Conservation (phyloP, 2,113 vertebrate genomes). For the Gorsachius goisagi region DNA sequence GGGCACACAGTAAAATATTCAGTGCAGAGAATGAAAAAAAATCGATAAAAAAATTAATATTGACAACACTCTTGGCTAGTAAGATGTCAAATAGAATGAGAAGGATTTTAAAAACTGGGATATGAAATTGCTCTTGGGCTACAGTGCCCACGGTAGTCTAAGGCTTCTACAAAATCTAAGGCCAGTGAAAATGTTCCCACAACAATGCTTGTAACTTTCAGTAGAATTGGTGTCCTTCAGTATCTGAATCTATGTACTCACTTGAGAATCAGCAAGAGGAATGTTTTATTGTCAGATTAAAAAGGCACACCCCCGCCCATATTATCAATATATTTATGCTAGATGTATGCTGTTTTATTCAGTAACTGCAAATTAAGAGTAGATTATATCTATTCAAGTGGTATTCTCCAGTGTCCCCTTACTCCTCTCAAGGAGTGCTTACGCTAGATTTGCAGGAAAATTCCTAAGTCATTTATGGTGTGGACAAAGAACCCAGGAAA, state of each 20-base stretch:
- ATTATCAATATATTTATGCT: neutral
- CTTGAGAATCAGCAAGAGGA: neutral
- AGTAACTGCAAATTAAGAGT: neutral
- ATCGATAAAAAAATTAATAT: neutral
- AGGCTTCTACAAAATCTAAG: neutral
- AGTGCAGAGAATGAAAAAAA: neutral
- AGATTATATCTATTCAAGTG: neutral
- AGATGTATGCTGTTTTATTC: neutral
- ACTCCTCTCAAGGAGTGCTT: fast-evolving
- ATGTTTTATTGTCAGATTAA: neutral
- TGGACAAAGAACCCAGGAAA: neutral
- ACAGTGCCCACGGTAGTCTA: neutral
- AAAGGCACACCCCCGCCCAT: neutral
- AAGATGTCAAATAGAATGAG: neutral
- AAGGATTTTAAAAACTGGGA: neutral
- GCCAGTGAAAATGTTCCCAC: neutral
- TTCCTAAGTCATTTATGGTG: neutral
- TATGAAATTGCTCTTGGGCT: neutral
- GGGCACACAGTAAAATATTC: neutral
- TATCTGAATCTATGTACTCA: neutral
- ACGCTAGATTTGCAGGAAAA: neutral
- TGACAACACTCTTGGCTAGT: neutral
- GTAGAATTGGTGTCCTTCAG: neutral
- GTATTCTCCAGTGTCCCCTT: neutral
- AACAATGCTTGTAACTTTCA: neutral